Base-by-base conservation (phyloP, 1,140 invertebrate species). In the Colletes gigas region DNA sequence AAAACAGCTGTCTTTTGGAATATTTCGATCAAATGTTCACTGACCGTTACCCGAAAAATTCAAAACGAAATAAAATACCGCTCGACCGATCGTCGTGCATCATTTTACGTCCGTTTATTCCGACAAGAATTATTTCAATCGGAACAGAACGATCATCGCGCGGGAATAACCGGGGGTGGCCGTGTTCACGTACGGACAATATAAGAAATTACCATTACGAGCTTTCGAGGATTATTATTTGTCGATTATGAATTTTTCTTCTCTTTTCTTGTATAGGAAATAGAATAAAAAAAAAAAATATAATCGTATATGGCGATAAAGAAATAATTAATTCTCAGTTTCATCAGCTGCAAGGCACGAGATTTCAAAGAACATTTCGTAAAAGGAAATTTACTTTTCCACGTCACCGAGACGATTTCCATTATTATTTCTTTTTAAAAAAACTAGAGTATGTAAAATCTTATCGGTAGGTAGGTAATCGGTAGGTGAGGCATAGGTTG, bases 331-430 rank as follows among this genome's bases (percentile, higher is more conserved):
- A 89, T 91, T 89, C 86, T 85, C 86, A 85, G 83, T 88, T 90
- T 84, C 70, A 82, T 83, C 86, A 88, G 88, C 89, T 91, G 89
- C 92, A 93, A 93, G 92, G 92, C 92, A 93, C 92, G 86, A 90
- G 88, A 88, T 90, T 47, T 88, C 88, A 92, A 83, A 91, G 88
- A 90, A 85, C 83, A 88, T 86, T 82, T 83, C 70, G 47, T 47
- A 71, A 73, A 54, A 88, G 77, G 75, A 88, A 87, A 66, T 78
- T 78, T 60, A 72, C 76, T 50, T 71, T 73, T 75, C 60, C 68
- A 74, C 65, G 41, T 59, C 72, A 57, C 47, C 47, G 6, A 5
- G 30, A 19, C 67, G 72, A 67, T 55, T 12, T 54, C 44, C 21
- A 30, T 30, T 30, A 68, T 54, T 63, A 79, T 73, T 66, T 76